Evolutionary conservation across 2,797 vertebrate genomes (phyloP), one percentile per base, ranked within the genome.

Genomic region (Alfaro cultratus): DNA sequence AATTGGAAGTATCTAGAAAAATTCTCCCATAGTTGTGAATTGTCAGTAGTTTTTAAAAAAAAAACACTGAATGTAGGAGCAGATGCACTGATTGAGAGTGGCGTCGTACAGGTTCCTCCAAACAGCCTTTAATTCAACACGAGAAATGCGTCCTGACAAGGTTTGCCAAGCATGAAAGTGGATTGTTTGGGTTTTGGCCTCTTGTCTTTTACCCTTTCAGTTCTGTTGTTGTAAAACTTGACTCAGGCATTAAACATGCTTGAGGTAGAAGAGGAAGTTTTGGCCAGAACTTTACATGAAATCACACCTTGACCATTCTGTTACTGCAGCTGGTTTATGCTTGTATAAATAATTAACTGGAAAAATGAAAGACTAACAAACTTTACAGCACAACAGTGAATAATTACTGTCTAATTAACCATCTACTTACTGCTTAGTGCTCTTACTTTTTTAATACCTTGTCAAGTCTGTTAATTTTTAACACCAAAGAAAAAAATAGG

Each of bases 21-120:
- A 49, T 21, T 21, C 47, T 8, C 18, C 18, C 6, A 49, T 21
- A 2, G 47, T 21, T 49, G 5, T 73, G 11, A 57, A 43, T 57
- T 67, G n/a, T 3, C 21, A 29, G 72, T 73, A 57, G 68, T 74
- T 26, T 55, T 9, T n/a, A n/a, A n/a, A n/a, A 43, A 34, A 1
- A 71, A 2, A 73, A 55, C 68, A 34, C 11, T n/a, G 34, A 51
- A 49, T 67, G 34, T 41, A 73, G 23, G 76, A 21, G 34, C 31
- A 67, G 39, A 79, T 23, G 36, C n/a, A 49, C 45, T 70, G 74
- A 75, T 83, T 73, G 55, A 57, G 18, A 73, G 68, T 73, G 80
- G 36, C 43, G n/a, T 12, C 26, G 18, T 78, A 31, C 60, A 34
- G 0, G 16, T 62, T 41, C 47, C 53, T 15, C 41, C 47, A 64